Evolutionary conservation across 2,113 vertebrate species (phyloP).

Genomic region (Natator depressus): DNA sequence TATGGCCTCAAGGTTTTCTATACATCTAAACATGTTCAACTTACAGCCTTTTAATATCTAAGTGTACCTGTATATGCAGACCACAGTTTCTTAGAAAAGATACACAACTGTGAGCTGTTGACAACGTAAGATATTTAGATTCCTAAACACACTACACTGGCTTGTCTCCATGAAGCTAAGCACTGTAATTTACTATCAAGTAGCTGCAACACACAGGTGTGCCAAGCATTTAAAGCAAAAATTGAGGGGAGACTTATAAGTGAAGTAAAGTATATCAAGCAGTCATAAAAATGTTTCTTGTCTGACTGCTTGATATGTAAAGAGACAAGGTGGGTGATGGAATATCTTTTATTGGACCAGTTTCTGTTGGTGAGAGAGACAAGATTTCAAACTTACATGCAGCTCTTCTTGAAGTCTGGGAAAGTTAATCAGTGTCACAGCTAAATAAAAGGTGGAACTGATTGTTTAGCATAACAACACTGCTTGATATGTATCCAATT

Average conservation of each 20-base stretch:
- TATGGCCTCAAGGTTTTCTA: neutral
- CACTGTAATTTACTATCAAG: neutral
- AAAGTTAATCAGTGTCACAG: neutral
- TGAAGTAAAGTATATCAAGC: neutral
- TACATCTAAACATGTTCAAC: neutral
- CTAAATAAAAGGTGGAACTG: neutral
- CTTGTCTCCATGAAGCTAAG: neutral
- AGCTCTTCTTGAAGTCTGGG: too few relatives aligned
- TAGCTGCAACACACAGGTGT: neutral
- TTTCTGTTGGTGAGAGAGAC: too few relatives aligned
- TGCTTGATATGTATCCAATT: neutral
- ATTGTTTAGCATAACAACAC: neutral
- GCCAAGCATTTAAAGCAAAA: neutral
- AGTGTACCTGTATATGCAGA: neutral
- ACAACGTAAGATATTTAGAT: neutral
- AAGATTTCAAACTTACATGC: too few relatives aligned
- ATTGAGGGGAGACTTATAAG: rapidly evolving
- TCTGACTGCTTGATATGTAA: neutral
- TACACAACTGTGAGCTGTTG: neutral
- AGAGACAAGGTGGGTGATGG: neutral
- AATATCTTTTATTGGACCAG: neutral
- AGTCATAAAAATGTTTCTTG: neutral
- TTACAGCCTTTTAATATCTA: neutral
- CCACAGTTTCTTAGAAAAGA: neutral
- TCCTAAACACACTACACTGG: neutral